Conservation (phyloP, 2,888 invertebrate genomes). For the Phytoseiulus persimilis region DNA sequence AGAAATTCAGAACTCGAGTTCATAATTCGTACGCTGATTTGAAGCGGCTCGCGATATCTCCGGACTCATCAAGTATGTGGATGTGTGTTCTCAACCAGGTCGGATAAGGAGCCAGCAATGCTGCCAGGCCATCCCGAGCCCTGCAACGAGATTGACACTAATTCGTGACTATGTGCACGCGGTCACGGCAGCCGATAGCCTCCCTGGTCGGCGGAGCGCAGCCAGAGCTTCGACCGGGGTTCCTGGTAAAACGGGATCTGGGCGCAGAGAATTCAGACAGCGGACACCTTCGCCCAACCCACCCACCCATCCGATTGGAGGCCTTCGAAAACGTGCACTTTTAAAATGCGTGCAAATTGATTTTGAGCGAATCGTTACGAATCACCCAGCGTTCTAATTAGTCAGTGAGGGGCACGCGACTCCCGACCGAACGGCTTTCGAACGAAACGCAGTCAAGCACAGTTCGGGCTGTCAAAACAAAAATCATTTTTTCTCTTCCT, state of each 20-base stretch:
- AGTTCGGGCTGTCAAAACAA: background rate
- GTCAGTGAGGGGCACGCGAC: background rate
- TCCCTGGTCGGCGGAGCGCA: background rate
- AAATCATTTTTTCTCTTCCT: background rate
- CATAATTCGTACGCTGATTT: too few species aligned
- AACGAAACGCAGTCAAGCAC: background rate
- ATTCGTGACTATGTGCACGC: background rate
- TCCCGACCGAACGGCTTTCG: background rate
- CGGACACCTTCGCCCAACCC: background rate
- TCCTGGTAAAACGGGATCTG: background rate
- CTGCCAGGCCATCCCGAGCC: too few species aligned
- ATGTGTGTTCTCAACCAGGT: too few species aligned
- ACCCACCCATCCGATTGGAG: background rate
- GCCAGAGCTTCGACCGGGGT: background rate
- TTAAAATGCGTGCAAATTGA: background rate
- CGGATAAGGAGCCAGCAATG: too few species aligned
- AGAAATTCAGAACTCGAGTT: background rate
- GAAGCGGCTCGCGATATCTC: too few species aligned
- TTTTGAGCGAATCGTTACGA: background rate
- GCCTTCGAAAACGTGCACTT: background rate
- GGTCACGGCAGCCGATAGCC: background rate
- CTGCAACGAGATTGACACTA: background rate
- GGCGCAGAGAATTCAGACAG: background rate
- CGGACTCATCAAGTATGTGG: too few species aligned
- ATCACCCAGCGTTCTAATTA: conserved; percentile 5